A percentile compares a stretch with the other conserved stretches of the same genome.
These are phyloP conservation scores for Sciaenops ocellatus DNA, from an alignment of 2,797 vertebrate species.

Conservation along the genomic window DNA sequence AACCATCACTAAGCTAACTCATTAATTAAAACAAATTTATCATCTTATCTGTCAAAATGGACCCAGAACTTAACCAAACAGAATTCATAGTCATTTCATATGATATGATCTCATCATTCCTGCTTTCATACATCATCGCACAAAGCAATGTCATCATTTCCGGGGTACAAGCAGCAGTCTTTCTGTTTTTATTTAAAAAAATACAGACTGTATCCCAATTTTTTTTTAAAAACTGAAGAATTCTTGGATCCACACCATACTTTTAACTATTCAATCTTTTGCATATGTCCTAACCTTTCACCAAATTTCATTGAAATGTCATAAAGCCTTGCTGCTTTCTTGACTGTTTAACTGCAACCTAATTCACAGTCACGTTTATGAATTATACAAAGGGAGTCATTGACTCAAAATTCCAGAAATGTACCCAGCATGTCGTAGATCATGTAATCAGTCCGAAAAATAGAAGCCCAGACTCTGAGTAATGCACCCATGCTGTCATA, in stretches of 20 bases:
- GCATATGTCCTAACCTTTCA: background rate
- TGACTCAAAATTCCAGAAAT: background rate
- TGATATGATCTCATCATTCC: background rate
- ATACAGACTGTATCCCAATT: background rate
- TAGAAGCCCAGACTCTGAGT: slow-evolving; percentile 18
- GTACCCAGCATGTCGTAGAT: background rate
- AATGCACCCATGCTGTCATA: slow-evolving; percentile 24
- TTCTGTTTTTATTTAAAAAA: background rate
- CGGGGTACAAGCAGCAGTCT: background rate
- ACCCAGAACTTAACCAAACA: background rate
- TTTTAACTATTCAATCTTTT: background rate
- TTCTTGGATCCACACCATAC: background rate
- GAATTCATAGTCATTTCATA: background rate
- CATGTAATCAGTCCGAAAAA: background rate
- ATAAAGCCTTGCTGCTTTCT: background rate
- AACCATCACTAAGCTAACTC: background rate
- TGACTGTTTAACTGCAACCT: background rate
- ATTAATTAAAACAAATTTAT: background rate
- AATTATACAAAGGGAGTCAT: background rate
- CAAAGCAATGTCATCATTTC: background rate
- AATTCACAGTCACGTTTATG: background rate
- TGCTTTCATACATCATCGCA: background rate
- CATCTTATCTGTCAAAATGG: background rate
- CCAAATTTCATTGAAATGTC: background rate
- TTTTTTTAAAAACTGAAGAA: background rate